Base-by-base conservation (phyloP, 2,888 invertebrate genomes). In the Odiellus spinosus region DNA sequence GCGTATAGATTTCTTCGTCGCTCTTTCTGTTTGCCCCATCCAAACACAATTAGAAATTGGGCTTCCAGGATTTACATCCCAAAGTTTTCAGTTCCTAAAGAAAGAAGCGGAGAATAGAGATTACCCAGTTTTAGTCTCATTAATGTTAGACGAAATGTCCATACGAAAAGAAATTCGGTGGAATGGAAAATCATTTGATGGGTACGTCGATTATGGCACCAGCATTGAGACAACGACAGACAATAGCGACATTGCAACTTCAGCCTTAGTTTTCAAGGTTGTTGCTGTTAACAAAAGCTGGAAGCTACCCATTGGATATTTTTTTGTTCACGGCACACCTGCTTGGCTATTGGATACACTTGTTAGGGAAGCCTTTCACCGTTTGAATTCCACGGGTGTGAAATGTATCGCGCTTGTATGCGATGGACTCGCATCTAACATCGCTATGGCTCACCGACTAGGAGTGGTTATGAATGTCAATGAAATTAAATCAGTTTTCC, bases 271-370 rank as follows among this genome's bases (percentile, higher is more conserved):
- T 4, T 44, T 47, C 14, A 39, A 39, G 33, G 15, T 32, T 5
- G 41, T 36, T n/a, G n/a, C 32, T n/a, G 8, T 40, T 2, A 44
- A 44, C 40, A 14, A 6, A 3, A 43, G 40, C 20, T 47, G 34
- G 47, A 47, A 48, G 32, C 21, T 48, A 12, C 48, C 44, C 5
- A 15, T 48, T 17, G 48, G 34, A 12, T 47, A 47, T 40, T 47
- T 47, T 40, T n/a, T 47, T 3, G 40, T 43, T 19, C 19, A 47
- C 39, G 34, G 40, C 6, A n/a, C 36, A 4, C n/a, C 36, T 5
- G 17, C 14, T 12, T 36, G 17, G 17, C 36, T 36, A 6, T 5
- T 36, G 5, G 36, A 36, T 14, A 36, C 36, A 36, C n/a, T 36
- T 5, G n/a, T 36, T 11, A 15, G 36, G 32, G 8, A 45, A 45